Evolutionary conservation across 2,113 vertebrate genomes (phyloP), one percentile per base, ranked within the genome.

Genomic region (Crotalus viridis): DNA sequence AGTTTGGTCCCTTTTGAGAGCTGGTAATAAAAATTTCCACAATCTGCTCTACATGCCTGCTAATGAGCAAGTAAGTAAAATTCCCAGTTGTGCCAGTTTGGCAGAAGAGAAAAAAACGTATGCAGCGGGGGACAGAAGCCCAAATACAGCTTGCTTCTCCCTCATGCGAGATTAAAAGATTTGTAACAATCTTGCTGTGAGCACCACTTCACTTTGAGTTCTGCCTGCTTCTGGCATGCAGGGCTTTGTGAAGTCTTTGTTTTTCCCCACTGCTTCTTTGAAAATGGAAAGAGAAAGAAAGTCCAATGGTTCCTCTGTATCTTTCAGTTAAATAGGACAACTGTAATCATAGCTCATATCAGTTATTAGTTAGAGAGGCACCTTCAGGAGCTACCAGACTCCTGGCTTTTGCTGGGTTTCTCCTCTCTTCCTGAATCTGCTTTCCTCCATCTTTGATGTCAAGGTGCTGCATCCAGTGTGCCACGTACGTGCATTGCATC

Each of bases 391-490:
- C 69, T 39, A 33, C n/a, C 33, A 81, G 17, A 43, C 19, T 81
- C 33, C 21, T 43, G 74, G 17, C 74, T 81, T 43, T 21, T 81
- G 74, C 74, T 81, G 91, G 17, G 5, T 0, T 1, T 48, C 24
- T 13, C 0, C 24, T 13, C 0, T 22, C 0, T 13, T n/a, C 89
- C 90, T 97, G 64, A 96, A 5, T 0, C 0, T 0, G 12, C 17
- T 1, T 57, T 10, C 92, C 88, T 90, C 87, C 39, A 24, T 92
- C 88, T 90, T 89, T 28, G 5, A 3, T 10, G 22, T 5, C 97
- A 99, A 99, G 99, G 98, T 99, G 96, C 97, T 99, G 95, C 99
- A 99, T 95, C 99, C 99, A 0, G 99, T 99, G 95, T 99, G 99
- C 97, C 99, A 99, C 0, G 99, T 99, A 19, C 98, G 99, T 7